phyloP scores from a whole-genome alignment of 2,888 invertebrate genomes.

The Marronus borbonicus region DNA sequence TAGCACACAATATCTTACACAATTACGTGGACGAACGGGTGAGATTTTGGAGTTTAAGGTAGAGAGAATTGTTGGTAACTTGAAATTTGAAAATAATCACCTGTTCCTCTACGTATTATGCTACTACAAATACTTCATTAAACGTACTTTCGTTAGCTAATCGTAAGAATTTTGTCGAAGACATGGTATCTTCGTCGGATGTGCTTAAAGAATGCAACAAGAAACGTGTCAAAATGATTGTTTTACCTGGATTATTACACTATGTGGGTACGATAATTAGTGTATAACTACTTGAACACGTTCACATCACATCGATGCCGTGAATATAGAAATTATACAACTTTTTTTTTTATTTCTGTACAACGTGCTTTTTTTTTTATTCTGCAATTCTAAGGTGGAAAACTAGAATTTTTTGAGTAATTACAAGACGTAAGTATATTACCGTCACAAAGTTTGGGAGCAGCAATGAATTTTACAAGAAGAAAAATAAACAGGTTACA shows the following conservation, averaged over 20 bases:
- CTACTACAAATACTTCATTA: background rate
- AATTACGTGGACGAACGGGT: conserved; percentile 32
- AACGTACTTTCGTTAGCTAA: conserved; percentile 1
- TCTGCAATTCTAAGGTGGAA: conserved; percentile 25
- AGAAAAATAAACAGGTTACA: too few species aligned
- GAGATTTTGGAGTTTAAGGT: background rate
- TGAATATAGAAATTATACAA: background rate
- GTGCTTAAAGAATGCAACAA: background rate
- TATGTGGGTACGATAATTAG: background rate
- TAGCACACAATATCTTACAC: conserved; percentile 65
- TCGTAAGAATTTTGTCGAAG: background rate
- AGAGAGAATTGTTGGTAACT: background rate
- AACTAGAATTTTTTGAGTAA: background rate
- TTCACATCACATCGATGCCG: background rate
- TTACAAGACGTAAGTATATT: background rate
- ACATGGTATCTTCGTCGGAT: conserved; percentile 10
- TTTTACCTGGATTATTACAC: conserved; percentile 8
- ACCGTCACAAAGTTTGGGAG: background rate
- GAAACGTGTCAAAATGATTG: background rate
- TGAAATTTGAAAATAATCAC: background rate
- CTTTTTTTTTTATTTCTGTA: background rate
- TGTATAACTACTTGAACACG: conserved; percentile 6
- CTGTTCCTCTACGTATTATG: conserved; percentile 18
- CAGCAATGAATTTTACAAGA: too few species aligned
- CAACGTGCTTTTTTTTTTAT: conserved; percentile 22